Conservation (phyloP, 1,140 invertebrate species). For the Himalopsyche phryganea region DNA sequence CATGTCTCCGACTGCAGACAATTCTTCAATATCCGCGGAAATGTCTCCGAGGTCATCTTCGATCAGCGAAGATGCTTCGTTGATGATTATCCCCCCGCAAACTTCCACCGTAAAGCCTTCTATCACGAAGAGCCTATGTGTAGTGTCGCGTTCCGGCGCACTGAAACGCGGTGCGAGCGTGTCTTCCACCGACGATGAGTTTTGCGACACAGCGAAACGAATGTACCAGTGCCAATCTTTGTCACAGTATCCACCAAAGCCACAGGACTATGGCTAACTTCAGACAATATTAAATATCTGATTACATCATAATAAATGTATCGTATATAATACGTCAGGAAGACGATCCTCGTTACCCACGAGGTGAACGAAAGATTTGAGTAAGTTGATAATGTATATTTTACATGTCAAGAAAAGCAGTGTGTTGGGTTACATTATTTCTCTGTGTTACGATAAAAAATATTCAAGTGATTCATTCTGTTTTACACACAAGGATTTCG, state of each 20-base stretch:
- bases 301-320: no score
- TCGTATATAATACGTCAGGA: no score
- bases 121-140: conserved; percentile 39
- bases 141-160: conserved; percentile 14
- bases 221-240: background rate
- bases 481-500: no score
- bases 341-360: no score
- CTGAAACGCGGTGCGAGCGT: conserved; percentile 4
- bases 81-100: conserved; percentile 43
- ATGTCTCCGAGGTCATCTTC: conserved; percentile 30
- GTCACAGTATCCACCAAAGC: no score
- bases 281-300: no score
- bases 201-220: background rate
- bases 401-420: no score
- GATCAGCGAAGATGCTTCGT: conserved; percentile 38
- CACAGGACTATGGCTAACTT: conserved; percentile 6
- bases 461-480: no score
- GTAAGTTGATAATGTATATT: no score
- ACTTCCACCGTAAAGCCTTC: conserved; percentile 41
- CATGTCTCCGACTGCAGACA: conserved; percentile 25
- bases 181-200: background rate
- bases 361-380: no score
- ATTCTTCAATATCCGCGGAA: conserved; percentile 39
- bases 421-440: no score
- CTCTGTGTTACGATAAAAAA: no score